These are phyloP conservation scores for Alviniconcha strummeri DNA, from an alignment of 2,888 invertebrate species.

Conservation along the genomic window DNA sequence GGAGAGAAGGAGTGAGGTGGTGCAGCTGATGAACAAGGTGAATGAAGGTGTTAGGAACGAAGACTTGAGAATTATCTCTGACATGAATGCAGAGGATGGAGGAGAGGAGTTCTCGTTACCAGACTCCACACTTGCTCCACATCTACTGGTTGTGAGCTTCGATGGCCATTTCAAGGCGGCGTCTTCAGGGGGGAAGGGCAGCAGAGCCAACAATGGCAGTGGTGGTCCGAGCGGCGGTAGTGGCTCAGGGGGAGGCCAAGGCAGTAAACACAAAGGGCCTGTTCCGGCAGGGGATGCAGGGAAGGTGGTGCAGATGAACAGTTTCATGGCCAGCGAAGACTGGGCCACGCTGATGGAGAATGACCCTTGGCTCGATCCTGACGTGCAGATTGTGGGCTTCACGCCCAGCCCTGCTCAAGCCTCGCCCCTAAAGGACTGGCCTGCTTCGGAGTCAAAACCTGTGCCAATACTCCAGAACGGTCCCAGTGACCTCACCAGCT, in stretches of 20 bases:
- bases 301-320: constrained; percentile 22
- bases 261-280: constrained; percentile 20
- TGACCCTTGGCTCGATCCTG: constrained; percentile 55
- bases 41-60: constrained; percentile 80
- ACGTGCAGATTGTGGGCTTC: constrained; percentile 66
- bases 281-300: neutral
- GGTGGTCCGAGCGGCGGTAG: neutral
- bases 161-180: constrained; percentile 4
- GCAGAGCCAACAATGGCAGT: neutral
- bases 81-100: constrained; percentile 27
- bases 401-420: constrained; percentile 53
- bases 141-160: constrained; percentile 35
- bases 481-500: constrained; percentile 38
- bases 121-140: constrained; percentile 32
- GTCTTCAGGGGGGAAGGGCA: constrained; percentile 8
- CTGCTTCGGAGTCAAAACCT: constrained; percentile 17
- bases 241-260: neutral
- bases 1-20: constrained; percentile 67
- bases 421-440: constrained; percentile 25
- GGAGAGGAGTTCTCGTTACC: constrained; percentile 37
- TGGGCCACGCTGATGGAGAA: constrained; percentile 39
- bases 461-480: constrained; percentile 37
- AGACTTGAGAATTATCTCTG: constrained; percentile 43
- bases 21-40: constrained; percentile 86
- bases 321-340: constrained; percentile 30